These are phyloP conservation scores for Anthonomus grandis DNA, from an alignment of 1,140 invertebrate genomes.

Conservation along the genomic window DNA sequence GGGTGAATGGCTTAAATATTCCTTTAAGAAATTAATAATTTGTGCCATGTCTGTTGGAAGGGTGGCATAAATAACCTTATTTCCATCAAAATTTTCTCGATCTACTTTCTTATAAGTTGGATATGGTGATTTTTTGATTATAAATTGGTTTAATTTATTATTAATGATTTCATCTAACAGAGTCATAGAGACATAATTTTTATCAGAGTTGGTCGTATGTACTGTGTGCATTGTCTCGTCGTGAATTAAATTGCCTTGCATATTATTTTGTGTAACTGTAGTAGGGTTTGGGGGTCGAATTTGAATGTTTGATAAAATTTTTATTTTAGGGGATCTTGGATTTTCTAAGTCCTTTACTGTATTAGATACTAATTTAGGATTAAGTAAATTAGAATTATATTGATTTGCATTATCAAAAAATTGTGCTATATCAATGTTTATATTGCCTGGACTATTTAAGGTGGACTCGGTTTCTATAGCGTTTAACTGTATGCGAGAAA, in stretches of 20 bases:
- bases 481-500: conserved; percentile 10
- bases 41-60: background rate
- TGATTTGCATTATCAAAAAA: background rate
- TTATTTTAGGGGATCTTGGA: too few species aligned
- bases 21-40: background rate
- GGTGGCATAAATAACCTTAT: background rate
- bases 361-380: background rate
- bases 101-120: background rate
- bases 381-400: background rate
- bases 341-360: background rate
- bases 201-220: too few species aligned
- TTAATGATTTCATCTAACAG: background rate
- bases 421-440: background rate
- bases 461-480: background rate
- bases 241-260: background rate
- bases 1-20: background rate
- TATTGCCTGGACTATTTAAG: background rate
- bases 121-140: background rate
- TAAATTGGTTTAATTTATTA: background rate
- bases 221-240: background rate
- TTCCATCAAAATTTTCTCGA: background rate
- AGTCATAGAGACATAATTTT: background rate
- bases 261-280: background rate
- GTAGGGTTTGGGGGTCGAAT: background rate
- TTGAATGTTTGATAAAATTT: background rate